A percentile compares a stretch with the other conserved stretches of the same genome.
phyloP scores from a whole-genome alignment of 2,888 invertebrate species.

The Nomada flava region DNA sequence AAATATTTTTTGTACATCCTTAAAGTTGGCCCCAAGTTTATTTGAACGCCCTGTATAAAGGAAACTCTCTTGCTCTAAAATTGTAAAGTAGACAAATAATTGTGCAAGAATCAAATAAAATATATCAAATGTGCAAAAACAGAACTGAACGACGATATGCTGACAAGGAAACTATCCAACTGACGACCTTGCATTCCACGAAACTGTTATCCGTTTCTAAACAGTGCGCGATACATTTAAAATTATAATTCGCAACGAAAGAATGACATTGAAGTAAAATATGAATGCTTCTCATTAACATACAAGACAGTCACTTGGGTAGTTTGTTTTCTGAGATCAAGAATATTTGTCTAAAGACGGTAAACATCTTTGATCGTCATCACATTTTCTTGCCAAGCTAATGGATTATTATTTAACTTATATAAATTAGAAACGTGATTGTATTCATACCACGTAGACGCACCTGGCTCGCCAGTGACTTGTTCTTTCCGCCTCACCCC shows the following conservation, averaged over 20 bases:
- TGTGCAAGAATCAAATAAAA: slow-evolving; percentile 49
- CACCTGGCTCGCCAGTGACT: slow-evolving; percentile 84
- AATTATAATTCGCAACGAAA: too few species aligned
- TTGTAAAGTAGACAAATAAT: slow-evolving; percentile 37
- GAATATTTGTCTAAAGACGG: slow-evolving; percentile 63
- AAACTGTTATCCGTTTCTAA: too few species aligned
- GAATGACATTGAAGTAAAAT: too few species aligned
- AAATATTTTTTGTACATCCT: too few species aligned
- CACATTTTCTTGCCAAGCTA: slow-evolving; percentile 64
- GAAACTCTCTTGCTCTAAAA: not conserved
- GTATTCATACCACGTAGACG: slow-evolving; percentile 83
- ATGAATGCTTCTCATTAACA: too few species aligned
- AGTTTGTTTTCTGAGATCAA: slow-evolving; percentile 51
- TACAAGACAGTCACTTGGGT: too few species aligned
- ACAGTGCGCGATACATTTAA: too few species aligned
- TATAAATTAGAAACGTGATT: slow-evolving; percentile 79
- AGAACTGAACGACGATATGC: slow-evolving; percentile 58
- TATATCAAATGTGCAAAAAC: slow-evolving; percentile 53
- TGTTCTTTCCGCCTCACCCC: slow-evolving; percentile 84
- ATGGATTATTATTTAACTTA: slow-evolving; percentile 59
- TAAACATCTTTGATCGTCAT: slow-evolving; percentile 71
- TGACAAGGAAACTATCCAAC: not conserved
- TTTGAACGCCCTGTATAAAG: not conserved
- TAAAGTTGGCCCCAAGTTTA: too few species aligned
- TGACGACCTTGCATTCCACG: too few species aligned